Percentiles rank a stretch among this genome's conserved stretches.
Evolutionary conservation across 2,113 vertebrate genomes (phyloP).

Genomic region (Takifugu bimaculatus): DNA sequence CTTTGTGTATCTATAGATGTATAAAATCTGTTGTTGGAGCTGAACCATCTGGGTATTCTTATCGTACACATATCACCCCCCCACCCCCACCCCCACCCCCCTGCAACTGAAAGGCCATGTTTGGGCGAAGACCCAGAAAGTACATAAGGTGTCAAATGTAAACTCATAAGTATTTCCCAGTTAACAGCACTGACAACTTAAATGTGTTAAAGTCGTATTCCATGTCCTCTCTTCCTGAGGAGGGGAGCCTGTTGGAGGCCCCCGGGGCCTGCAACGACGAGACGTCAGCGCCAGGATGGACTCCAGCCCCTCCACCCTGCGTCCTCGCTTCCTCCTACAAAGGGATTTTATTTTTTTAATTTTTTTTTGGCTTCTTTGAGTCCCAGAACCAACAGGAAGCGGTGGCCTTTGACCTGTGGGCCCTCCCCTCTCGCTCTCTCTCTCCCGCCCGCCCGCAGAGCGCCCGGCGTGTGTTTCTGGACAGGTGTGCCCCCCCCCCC

Average conservation of each 20-base stretch:
- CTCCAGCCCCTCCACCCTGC: too few species aligned
- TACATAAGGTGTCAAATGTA: constrained; percentile 26
- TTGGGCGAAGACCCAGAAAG: constrained; percentile 6
- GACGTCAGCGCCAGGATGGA: too few species aligned
- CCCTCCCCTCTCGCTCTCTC: background rate
- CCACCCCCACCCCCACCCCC: background rate
- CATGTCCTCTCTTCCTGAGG: constrained; percentile 22
- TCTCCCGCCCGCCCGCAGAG: constrained; percentile 46
- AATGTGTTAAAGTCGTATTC: constrained; percentile 19
- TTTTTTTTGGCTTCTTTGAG: too few species aligned
- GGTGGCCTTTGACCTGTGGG: too few species aligned
- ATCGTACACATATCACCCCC: constrained; percentile 20
- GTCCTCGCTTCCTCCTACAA: too few species aligned
- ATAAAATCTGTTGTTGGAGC: constrained; percentile 50
- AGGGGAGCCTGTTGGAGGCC: constrained; percentile 10
- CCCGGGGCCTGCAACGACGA: background rate
- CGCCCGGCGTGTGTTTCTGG: constrained; percentile 70
- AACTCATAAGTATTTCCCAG: constrained; percentile 10
- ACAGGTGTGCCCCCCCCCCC: constrained; percentile 63
- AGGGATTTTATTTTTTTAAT: too few species aligned
- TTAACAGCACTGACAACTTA: constrained; percentile 18
- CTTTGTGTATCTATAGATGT: constrained; percentile 65
- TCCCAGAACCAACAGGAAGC: too few species aligned
- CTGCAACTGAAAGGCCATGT: constrained; percentile 29
- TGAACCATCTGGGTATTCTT: constrained; percentile 54